Conservation (phyloP, 53 echinoderm and acorn worm genomes). For the Holothuria scabra region DNA sequence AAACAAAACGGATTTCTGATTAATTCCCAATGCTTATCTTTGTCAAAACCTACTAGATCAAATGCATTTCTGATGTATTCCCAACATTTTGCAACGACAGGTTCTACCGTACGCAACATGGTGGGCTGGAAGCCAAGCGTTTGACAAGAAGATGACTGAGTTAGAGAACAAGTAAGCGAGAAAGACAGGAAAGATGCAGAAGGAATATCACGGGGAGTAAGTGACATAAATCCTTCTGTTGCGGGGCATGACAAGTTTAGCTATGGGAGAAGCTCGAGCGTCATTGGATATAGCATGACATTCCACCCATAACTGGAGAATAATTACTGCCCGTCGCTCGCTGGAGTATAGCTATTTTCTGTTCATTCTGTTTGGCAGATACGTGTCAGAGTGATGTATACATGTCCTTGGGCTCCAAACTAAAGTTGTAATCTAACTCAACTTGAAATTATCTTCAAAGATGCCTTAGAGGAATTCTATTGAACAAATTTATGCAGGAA, state of each 20-base stretch:
- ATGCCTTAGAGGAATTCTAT: too few relatives aligned
- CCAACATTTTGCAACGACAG: neutral
- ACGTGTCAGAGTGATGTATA: too few relatives aligned
- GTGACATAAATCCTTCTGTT: too few relatives aligned
- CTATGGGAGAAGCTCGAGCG: constrained; percentile 22
- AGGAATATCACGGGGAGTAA: constrained; percentile 4
- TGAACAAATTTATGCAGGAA: too few relatives aligned
- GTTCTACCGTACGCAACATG: neutral
- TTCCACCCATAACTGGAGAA: constrained; percentile 43
- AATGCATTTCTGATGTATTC: constrained; percentile 35
- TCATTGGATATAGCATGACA: constrained; percentile 13
- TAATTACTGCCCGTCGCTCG: constrained; percentile 11
- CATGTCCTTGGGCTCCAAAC: too few relatives aligned
- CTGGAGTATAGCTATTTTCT: constrained; percentile 4
- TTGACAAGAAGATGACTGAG: constrained; percentile 21
- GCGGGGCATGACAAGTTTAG: constrained; percentile 17
- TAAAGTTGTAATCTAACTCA: too few relatives aligned
- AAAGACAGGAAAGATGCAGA: neutral
- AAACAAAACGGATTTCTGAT: constrained; percentile 49
- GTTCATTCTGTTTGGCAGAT: too few relatives aligned
- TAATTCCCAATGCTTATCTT: constrained; percentile 43
- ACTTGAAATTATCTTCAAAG: too few relatives aligned
- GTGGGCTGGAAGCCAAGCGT: constrained; percentile 32
- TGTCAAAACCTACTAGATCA: constrained; percentile 31
- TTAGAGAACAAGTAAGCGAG: constrained; percentile 5